Evolutionary conservation across 2,888 invertebrate genomes (phyloP).

Genomic region (Pelosia muscerda): DNA sequence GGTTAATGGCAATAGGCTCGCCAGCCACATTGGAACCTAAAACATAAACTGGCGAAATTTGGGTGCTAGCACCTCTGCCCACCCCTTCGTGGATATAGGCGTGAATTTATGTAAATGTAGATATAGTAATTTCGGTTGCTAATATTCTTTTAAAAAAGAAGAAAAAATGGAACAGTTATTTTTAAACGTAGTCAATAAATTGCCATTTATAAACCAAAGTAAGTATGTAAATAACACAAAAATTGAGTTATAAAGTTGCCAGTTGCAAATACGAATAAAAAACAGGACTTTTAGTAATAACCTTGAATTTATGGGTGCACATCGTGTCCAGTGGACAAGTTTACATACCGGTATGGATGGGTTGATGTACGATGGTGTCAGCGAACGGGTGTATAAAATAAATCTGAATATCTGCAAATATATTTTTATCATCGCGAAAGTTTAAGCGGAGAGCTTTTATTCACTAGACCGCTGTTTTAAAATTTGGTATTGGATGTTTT

Average conservation of each 20-base stretch:
- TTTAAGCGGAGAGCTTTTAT: background rate
- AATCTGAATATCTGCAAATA: background rate
- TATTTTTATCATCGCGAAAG: background rate
- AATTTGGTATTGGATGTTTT: background rate
- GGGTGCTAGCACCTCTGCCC: no score
- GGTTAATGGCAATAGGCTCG: no score
- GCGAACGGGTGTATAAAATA: background rate
- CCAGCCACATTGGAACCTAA: no score
- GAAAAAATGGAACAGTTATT: no score
- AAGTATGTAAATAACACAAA: conserved; percentile 44
- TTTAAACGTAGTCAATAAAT: background rate
- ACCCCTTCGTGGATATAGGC: no score
- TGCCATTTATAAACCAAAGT: background rate
- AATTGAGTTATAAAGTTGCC: conserved; percentile 61
- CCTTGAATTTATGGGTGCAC: conserved; percentile 54
- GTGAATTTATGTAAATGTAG: no score
- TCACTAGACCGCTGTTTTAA: background rate
- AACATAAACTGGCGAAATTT: no score
- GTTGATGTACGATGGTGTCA: conserved; percentile 43
- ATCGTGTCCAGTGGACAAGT: conserved; percentile 41
- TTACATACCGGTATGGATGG: conserved; percentile 47
- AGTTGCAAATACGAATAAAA: conserved; percentile 42
- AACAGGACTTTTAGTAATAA: conserved; percentile 58
- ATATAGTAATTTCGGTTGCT: no score
- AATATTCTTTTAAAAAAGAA: no score